These are phyloP conservation scores for Tetragnatha montana DNA, from an alignment of 2,888 invertebrate species.

Conservation along the genomic window DNA sequence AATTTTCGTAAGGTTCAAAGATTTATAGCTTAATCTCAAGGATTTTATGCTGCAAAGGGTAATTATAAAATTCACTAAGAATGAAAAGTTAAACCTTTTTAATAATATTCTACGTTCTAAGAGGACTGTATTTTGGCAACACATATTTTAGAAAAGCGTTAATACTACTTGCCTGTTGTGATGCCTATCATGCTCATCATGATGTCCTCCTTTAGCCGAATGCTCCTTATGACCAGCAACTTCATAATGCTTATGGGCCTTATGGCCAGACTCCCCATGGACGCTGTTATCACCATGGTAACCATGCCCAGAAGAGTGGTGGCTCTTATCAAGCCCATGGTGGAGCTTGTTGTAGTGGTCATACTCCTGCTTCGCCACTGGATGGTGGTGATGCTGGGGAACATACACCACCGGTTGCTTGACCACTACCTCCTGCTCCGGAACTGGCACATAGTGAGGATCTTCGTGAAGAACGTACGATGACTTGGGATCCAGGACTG, in stretches of 20 bases:
- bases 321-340: slow-evolving; percentile 41
- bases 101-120: too few species aligned
- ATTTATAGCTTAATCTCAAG: too few species aligned
- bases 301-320: slow-evolving; percentile 44
- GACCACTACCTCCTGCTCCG: slow-evolving; percentile 8
- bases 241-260: slow-evolving; percentile 51
- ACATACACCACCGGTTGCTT: slow-evolving; percentile 9
- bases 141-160: neutral
- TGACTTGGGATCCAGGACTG: slow-evolving; percentile 22
- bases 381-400: slow-evolving; percentile 23
- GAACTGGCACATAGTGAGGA: slow-evolving; percentile 27
- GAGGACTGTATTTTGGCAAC: neutral
- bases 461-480: slow-evolving; percentile 33
- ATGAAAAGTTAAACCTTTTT: too few species aligned
- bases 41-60: too few species aligned
- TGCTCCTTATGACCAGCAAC: slow-evolving; percentile 51
- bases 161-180: slow-evolving; percentile 51
- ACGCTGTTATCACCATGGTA: slow-evolving; percentile 45
- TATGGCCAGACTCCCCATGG: slow-evolving; percentile 45
- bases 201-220: slow-evolving; percentile 39
- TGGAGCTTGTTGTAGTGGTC: slow-evolving; percentile 21
- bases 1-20: too few species aligned
- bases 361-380: slow-evolving; percentile 32
- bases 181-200: slow-evolving; percentile 52
- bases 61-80: too few species aligned